Base-by-base conservation (phyloP, 2,888 invertebrate species). In the Lithosia quadra region DNA sequence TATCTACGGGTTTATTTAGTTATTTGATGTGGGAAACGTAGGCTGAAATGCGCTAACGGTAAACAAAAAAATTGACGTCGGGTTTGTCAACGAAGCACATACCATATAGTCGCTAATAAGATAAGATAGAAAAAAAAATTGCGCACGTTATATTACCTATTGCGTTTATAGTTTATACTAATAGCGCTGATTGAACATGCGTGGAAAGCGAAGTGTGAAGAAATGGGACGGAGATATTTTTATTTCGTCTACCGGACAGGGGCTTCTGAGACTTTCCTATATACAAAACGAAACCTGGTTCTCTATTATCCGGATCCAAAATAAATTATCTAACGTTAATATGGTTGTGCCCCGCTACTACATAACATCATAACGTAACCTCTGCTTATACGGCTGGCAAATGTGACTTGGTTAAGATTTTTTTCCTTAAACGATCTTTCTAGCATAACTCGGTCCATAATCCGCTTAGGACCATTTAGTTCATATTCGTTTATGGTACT, bases 1-100 rank as follows among this genome's bases (percentile, higher is more conserved):
- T 78, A 62, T 56, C 24, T 58, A 33, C 34, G 28, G 3, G 56
- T 56, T 56, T 56, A 24, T 56, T 56, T 56, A 15, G 15, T 56
- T 28, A 79, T 77, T 81, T 75, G 63, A 80, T 68, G 68, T 71
- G 67, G 65, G 69, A 61, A 65, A 63, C 74, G 73, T 57, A 56
- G 49, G 13, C 62, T 33, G 8, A 7, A 49, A 10, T 62, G 24
- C n/a, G 7, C 24, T n/a, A n/a, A n/a, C 55, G 55, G 13, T 56
- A 56, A 56, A 22, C 24, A 56, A 56, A 56, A 56, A 21, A 22
- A 4, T 56, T 56, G 22, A 56, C 7, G 13, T 56, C 13, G 24
- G 21, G 15, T 22, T 22, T 22, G 0, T n/a, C 55, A n/a, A 43
- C 18, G 7, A 43, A 43, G 43, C 28, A 28, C 28, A 28, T 18